These are phyloP conservation scores for Lepidurus packardi DNA, from an alignment of 1,140 invertebrate species.

Conservation along the genomic window DNA sequence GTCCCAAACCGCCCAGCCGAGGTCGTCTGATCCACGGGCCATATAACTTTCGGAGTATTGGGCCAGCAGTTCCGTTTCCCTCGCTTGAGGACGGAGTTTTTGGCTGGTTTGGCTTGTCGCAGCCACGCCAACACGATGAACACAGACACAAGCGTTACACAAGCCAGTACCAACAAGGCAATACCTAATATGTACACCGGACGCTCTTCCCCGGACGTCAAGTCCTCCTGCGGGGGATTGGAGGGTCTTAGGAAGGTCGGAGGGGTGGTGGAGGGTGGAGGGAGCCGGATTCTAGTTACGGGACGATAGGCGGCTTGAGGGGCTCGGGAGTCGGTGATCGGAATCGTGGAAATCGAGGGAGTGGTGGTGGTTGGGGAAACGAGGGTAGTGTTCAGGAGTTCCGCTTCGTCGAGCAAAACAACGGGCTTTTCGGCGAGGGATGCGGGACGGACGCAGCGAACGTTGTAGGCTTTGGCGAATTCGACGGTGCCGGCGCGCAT, in stretches of 20 bases:
- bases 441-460: conserved; percentile 33
- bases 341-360: background rate
- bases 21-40: background rate
- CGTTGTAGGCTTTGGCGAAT: conserved; percentile 34
- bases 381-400: conserved; percentile 35
- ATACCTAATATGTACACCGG: background rate
- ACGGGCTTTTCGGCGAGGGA: conserved; percentile 40
- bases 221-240: background rate
- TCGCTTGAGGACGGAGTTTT: background rate
- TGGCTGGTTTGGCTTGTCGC: background rate
- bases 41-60: background rate
- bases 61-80: background rate
- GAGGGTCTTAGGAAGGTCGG: background rate
- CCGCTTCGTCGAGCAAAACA: conserved; percentile 38
- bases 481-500: conserved; percentile 24
- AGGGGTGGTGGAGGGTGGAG: background rate
- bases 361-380: background rate
- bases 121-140: background rate
- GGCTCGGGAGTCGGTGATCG: background rate
- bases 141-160: background rate
- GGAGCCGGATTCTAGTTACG: background rate
- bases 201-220: background rate
- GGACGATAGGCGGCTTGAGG: background rate
- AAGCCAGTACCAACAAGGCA: background rate
- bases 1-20: background rate